phyloP scores from a whole-genome alignment of 2,113 vertebrate genomes.

The Clarias magur region DNA sequence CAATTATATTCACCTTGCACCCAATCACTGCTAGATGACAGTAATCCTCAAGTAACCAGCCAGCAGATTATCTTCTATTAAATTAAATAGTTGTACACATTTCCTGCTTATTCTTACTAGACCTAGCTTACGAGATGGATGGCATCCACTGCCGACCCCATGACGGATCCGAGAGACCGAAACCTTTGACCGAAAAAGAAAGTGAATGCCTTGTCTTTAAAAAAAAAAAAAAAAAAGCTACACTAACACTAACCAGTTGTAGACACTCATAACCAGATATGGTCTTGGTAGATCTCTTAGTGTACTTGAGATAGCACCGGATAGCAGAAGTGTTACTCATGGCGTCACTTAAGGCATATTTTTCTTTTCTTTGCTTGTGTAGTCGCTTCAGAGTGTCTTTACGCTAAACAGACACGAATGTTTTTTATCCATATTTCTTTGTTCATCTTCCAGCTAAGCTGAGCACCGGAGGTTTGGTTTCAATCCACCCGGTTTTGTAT shows the following conservation, averaged over 20 bases:
- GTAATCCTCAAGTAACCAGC: background rate
- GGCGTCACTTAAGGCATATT: background rate
- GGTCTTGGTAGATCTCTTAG: background rate
- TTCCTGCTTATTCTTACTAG: background rate
- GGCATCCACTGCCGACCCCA: background rate
- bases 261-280: background rate
- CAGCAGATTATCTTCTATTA: background rate
- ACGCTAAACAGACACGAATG: background rate
- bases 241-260: background rate
- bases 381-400: background rate
- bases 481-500: background rate
- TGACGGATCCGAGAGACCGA: background rate
- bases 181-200: background rate
- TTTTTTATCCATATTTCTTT: background rate
- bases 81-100: background rate
- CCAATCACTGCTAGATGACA: background rate
- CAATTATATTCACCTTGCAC: too few relatives aligned
- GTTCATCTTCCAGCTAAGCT: background rate
- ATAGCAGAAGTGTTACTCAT: conserved; percentile 2
- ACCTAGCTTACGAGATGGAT: background rate
- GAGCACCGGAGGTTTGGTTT: background rate
- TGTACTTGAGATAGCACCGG: background rate
- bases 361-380: conserved; percentile 5
- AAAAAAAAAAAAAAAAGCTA: background rate
- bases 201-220: background rate